Conservation (phyloP, 2,888 invertebrate species). For the Plusia festucae region DNA sequence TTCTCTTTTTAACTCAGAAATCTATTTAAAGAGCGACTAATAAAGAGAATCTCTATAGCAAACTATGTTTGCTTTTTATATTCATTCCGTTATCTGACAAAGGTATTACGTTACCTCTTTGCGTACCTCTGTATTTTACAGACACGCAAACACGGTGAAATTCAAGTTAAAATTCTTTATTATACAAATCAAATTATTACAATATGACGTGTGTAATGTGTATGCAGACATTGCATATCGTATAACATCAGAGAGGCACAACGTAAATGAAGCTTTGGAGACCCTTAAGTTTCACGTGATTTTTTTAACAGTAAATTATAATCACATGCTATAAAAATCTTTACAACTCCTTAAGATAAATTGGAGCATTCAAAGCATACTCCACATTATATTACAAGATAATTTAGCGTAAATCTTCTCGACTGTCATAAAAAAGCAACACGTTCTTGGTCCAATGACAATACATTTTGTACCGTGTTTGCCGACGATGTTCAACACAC, state of each 20-base stretch:
- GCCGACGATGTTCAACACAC: constrained; percentile 56
- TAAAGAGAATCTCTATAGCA: neutral
- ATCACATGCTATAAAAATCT: neutral
- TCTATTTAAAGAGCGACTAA: neutral
- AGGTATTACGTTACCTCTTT: constrained; percentile 3
- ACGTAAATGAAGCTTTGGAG: neutral
- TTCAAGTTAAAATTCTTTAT: neutral
- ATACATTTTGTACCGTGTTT: constrained; percentile 58
- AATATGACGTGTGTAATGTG: neutral
- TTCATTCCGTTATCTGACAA: neutral
- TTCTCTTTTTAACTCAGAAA: too few relatives aligned
- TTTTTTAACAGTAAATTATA: neutral
- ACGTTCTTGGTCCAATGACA: constrained; percentile 53
- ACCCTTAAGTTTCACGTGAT: neutral
- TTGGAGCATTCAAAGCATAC: constrained; percentile 50
- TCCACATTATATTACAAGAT: constrained; percentile 58
- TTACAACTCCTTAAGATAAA: constrained; percentile 31
- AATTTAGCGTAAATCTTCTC: constrained; percentile 59
- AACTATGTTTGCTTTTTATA: neutral
- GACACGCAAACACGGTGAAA: neutral
- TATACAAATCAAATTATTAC: neutral
- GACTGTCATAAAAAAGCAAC: constrained; percentile 58
- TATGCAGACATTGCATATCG: neutral
- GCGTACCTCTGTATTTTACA: neutral
- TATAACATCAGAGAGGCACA: neutral